Percentiles rank a stretch among this genome's conserved stretches.
Evolutionary conservation across 2,113 vertebrate genomes (phyloP).

Genomic region (Myrmecobius fasciatus): DNA sequence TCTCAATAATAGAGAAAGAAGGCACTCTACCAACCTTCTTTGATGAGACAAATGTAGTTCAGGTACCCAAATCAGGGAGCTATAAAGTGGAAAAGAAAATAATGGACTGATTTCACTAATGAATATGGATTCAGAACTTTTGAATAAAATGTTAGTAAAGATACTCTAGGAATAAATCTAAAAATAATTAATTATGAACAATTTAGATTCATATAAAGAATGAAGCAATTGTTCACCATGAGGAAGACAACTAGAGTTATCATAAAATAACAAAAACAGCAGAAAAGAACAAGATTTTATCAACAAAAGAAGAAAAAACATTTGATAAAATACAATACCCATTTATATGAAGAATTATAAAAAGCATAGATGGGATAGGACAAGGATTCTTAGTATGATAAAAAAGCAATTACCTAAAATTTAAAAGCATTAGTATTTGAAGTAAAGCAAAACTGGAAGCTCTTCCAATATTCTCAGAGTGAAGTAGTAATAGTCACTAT

Average conservation of each 20-base stretch:
- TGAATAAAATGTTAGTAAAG: not conserved
- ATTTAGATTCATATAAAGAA: not conserved
- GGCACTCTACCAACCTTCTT: not conserved
- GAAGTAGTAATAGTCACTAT: not conserved
- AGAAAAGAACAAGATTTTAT: not conserved
- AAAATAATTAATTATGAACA: not conserved
- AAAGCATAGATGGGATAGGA: not conserved
- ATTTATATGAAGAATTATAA: not conserved
- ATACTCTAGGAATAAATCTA: not conserved
- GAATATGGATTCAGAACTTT: not conserved
- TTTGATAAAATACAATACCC: not conserved
- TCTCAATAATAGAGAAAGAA: not conserved
- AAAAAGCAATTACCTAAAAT: not conserved
- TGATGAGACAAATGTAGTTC: not conserved
- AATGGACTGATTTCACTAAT: not conserved
- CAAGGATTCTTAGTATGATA: not conserved
- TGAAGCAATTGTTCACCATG: not conserved
- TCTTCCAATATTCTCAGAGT: not conserved
- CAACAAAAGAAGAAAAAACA: not conserved
- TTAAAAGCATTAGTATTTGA: not conserved
- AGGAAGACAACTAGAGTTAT: not conserved
- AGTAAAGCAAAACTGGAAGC: not conserved
- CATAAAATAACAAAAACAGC: not conserved
- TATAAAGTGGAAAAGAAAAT: not conserved
- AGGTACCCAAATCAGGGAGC: not conserved